A percentile compares a stretch with the other conserved stretches of the same genome.
Evolutionary conservation across 64 coral and sea anemone genomes (phyloP).

Genomic region (Montipora efflorescens): DNA sequence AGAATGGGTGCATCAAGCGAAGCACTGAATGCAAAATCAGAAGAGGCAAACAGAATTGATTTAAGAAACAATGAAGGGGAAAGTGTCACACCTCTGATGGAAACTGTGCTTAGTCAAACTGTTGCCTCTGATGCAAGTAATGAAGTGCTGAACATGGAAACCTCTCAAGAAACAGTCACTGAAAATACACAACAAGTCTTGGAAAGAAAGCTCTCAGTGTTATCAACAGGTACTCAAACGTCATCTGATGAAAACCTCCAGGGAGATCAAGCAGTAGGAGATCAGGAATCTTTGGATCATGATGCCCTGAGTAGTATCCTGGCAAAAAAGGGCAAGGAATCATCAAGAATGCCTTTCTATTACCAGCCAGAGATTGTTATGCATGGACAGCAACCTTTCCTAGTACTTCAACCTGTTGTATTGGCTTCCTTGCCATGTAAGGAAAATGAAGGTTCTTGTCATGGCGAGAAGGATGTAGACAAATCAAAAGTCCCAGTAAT

Average conservation of each 20-base stretch:
- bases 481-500: constrained; percentile 26
- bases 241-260: constrained; percentile 12
- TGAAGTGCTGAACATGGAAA: background rate
- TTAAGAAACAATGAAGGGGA: background rate
- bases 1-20: background rate
- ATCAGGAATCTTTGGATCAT: background rate
- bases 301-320: constrained; percentile 2
- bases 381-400: constrained; percentile 38
- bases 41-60: background rate
- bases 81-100: background rate
- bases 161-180: background rate
- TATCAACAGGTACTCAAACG: constrained; percentile 43
- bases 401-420: constrained; percentile 52
- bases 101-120: background rate
- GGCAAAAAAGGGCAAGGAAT: background rate
- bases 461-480: background rate
- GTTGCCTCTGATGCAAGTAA: background rate
- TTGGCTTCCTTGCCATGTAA: background rate
- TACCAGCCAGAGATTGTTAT: constrained; percentile 72
- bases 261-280: background rate
- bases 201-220: background rate
- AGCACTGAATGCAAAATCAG: background rate
- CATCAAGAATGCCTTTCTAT: constrained; percentile 52
- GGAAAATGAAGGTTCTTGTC: background rate
- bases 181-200: background rate